Base-by-base conservation (phyloP, 2,797 vertebrate species). In the Coluber constrictor region DNA sequence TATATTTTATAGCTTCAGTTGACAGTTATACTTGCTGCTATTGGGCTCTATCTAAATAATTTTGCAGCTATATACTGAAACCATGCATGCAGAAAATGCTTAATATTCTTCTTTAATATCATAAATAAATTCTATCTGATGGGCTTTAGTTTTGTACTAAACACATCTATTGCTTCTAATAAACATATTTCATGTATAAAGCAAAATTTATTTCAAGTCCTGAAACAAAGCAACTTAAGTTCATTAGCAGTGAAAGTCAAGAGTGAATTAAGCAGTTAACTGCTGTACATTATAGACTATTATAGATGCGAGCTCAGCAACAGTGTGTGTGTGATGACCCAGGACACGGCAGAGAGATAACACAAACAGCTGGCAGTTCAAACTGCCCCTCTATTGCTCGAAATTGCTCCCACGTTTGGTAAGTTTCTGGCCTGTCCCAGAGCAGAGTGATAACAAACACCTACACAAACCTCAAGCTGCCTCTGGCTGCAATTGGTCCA, bases 81-180 rank as follows among this genome's bases (percentile, higher is more conserved):
- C 92, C 91, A 61, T 27, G 86, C 43, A 37, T 43, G 57, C 57
- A 56, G 56, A 93, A 13, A 93, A 55, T n/a, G 60, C 90, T 12
- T 32, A 93, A 93, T 95, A 8, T 87, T 94, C 93, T 93, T 94
- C 63, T 55, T 90, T 91, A 91, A 94, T 92, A 47, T 11, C 25
- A 79, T 10, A 93, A 55, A 92, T 66, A 94, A 94, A 51, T 6
- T 2, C n/a, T 92, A 88, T 51, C 79, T 93, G 91, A 92, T 86
- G 25, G 83, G 61, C 37, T 7, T 90, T 91, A 56, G 23, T 56
- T 94, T 87, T 23, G 0, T 54, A 91, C 92, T 27, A 87, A 13
- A 27, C 54, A n/a, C 86, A 59, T 47, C 90, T 89, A 91, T 54
- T 95, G n/a, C 16, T 90, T 23, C 92, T 91, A 91, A 93, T 37